These are phyloP conservation scores for Pherbina coryleti DNA, from an alignment of 2,888 invertebrate species.

Conservation along the genomic window DNA sequence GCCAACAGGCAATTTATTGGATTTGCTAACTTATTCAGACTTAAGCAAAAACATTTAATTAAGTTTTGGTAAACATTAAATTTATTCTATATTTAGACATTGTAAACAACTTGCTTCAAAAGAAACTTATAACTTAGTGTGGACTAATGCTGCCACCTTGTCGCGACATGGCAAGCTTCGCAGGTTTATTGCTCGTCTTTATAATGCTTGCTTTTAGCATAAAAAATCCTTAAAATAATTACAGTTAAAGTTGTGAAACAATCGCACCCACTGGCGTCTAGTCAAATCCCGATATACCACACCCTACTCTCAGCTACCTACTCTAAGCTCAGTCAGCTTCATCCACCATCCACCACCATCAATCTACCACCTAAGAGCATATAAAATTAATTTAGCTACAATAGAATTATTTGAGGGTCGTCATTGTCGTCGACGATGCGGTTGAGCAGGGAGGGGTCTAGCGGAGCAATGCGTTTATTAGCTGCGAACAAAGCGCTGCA, in stretches of 20 bases:
- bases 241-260: conserved; percentile 50
- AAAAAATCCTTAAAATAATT: conserved; percentile 62
- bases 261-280: not conserved
- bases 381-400: conserved; percentile 14
- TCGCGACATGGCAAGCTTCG: not conserved
- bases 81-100: conserved; percentile 3
- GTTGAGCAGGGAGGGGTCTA: conserved; percentile 38
- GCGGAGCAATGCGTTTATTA: conserved; percentile 55
- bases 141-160: conserved; percentile 38
- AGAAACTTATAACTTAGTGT: conserved; percentile 60
- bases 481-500: conserved; percentile 46
- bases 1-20: not conserved
- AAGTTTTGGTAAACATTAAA: not conserved
- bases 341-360: no score
- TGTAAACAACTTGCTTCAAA: conserved; percentile 52
- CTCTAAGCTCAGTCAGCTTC: not conserved
- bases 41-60: conserved; percentile 12
- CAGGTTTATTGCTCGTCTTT: conserved; percentile 5
- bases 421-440: not conserved
- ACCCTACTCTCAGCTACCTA: not conserved
- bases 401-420: conserved; percentile 24
- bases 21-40: conserved; percentile 5
- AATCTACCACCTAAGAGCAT: not conserved
- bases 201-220: conserved; percentile 51
- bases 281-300: not conserved